Evolutionary conservation across 2,113 vertebrate genomes (phyloP).

Genomic region (Cyanoramphus novaezelandiae): DNA sequence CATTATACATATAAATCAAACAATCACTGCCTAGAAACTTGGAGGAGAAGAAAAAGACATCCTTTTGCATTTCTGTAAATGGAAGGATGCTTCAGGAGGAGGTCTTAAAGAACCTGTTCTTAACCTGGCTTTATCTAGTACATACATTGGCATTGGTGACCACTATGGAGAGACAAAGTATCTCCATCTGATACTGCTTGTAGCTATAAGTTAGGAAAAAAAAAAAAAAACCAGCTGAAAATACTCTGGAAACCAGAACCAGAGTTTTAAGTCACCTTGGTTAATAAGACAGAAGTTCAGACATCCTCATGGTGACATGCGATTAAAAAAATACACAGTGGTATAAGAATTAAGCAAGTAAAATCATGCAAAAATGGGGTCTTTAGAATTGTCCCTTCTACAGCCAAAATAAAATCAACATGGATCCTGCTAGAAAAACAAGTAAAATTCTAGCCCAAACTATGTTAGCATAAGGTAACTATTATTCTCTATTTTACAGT

Average conservation of each 20-base stretch:
- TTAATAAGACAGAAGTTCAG: background rate
- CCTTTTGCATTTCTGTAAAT: background rate
- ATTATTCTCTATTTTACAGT: background rate
- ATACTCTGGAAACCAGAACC: background rate
- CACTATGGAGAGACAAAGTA: background rate
- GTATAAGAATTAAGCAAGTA: background rate
- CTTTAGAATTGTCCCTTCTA: background rate
- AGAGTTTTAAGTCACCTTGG: background rate
- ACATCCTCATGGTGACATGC: background rate
- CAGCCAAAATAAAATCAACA: background rate
- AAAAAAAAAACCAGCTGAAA: background rate
- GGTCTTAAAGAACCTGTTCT: background rate
- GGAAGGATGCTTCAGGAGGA: background rate
- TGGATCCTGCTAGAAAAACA: background rate
- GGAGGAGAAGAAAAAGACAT: background rate
- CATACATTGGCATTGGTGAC: background rate
- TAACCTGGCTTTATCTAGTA: background rate
- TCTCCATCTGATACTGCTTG: background rate
- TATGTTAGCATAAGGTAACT: background rate
- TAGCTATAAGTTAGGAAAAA: background rate
- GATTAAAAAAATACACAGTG: background rate
- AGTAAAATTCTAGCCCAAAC: background rate
- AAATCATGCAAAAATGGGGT: fast-evolving
- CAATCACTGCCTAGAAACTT: background rate
- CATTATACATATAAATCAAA: background rate